Evolutionary conservation across 2,888 invertebrate genomes (phyloP).

Genomic region (Bombyx huttoni): DNA sequence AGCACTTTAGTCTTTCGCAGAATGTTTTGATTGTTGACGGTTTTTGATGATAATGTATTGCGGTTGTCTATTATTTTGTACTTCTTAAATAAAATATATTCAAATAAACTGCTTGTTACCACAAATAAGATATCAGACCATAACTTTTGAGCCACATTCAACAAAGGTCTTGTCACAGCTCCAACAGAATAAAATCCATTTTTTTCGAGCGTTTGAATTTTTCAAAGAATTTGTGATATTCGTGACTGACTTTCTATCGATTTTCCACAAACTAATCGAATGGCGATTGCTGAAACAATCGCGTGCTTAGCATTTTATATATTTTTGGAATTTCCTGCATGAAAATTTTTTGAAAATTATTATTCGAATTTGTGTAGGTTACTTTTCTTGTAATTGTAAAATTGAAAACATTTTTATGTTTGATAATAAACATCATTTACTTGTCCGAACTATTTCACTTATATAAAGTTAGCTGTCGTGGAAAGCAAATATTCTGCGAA

Average conservation of each 20-base stretch:
- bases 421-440: too few relatives aligned
- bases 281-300: slow-evolving; percentile 12
- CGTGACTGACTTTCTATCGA: slow-evolving; percentile 6
- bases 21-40: too few relatives aligned
- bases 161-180: slow-evolving; percentile 1
- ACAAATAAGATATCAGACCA: slow-evolving; percentile 1
- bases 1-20: too few relatives aligned
- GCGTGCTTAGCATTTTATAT: slow-evolving; percentile 18
- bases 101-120: neutral
- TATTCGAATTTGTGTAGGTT: neutral
- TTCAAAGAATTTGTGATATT: slow-evolving; percentile 10
- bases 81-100: neutral
- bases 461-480: too few relatives aligned
- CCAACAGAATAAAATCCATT: neutral
- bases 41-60: too few relatives aligned
- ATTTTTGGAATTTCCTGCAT: neutral
- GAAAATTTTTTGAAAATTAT: neutral
- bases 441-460: too few relatives aligned
- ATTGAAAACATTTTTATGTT: too few relatives aligned
- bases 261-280: slow-evolving; percentile 16
- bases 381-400: too few relatives aligned
- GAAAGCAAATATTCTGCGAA: too few relatives aligned
- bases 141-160: neutral
- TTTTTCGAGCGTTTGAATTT: slow-evolving; percentile 7
- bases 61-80: too few relatives aligned